Percentiles rank a stretch among this genome's conserved stretches.
phyloP scores from a whole-genome alignment of 2,888 invertebrate species.

The Esperia sulphurella region DNA sequence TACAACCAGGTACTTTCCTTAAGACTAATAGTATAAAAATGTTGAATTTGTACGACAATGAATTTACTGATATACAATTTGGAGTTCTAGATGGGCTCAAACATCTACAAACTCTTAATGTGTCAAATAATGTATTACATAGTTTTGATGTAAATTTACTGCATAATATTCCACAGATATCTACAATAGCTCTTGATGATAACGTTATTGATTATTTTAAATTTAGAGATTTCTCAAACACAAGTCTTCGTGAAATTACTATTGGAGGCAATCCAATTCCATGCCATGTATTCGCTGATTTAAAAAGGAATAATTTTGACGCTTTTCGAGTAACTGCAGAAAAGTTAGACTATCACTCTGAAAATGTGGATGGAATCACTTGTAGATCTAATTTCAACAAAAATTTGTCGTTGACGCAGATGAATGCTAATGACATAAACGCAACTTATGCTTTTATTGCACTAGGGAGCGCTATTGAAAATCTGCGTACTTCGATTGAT shows the following conservation, averaged over 20 bases:
- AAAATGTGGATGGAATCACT: slow-evolving; percentile 30
- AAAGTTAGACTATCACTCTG: slow-evolving; percentile 19
- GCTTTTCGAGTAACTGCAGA: slow-evolving; percentile 17
- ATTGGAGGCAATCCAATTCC: slow-evolving; percentile 23
- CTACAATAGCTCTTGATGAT: slow-evolving; percentile 17
- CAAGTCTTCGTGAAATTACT: slow-evolving; percentile 13
- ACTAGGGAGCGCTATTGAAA: background rate
- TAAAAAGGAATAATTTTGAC: slow-evolving; percentile 13
- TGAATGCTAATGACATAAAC: background rate
- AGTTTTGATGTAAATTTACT: slow-evolving; percentile 18
- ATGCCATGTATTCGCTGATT: slow-evolving; percentile 17
- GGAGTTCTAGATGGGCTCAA: slow-evolving; percentile 21
- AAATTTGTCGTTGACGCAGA: slow-evolving; percentile 1
- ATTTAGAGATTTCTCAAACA: slow-evolving; percentile 14
- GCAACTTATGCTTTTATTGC: background rate
- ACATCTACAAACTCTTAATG: slow-evolving; percentile 13
- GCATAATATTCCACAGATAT: slow-evolving; percentile 6
- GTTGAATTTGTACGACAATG: slow-evolving; percentile 17
- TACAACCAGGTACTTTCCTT: slow-evolving; percentile 25
- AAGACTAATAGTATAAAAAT: slow-evolving; percentile 11
- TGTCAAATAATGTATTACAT: slow-evolving; percentile 19
- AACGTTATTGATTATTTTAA: slow-evolving; percentile 17
- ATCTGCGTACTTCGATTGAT: background rate
- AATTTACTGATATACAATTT: slow-evolving; percentile 18
- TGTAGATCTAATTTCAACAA: slow-evolving; percentile 21